Evolutionary conservation across 2,888 invertebrate species (phyloP), one percentile per base, ranked within the genome.

Genomic region (Ferdinandea cuprea): DNA sequence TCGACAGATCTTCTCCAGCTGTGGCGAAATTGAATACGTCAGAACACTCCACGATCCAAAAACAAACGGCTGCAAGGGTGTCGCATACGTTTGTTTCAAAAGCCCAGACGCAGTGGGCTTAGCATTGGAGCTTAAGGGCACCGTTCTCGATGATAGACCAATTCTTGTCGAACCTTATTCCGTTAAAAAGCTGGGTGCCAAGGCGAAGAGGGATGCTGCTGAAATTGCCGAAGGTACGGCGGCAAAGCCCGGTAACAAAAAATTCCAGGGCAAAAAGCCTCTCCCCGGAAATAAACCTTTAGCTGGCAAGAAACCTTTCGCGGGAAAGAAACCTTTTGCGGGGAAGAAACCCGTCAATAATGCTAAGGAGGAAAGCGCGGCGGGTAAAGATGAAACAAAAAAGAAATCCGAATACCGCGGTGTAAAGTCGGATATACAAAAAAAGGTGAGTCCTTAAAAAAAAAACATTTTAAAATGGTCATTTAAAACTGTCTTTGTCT

Each of bases 1-100:
- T 6, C 88, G 88, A 13, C 89, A 90, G 56, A 88, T 90, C 42
- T 91, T 91, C 72, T 89, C 88, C 2, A 89, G 87, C 66, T 91
- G 91, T 63, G 91, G 91, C 0, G 89, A 90, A 66, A 88, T 91
- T 17, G 89, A 91, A 21, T 91, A 91, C 68, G 87, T 91, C 11
- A 88, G 91, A 2, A 89, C 89, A 35, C 52, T 91, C 2, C 87
- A 88, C 21, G 86, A 86, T 5, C 2, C 35, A 9, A 88, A 88
- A 0, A 87, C 87, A 0, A 88, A 88, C 42, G 91, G 91, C 3
- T 91, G 91, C 85, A 90, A 89, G 35, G 90, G 90, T 3, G 88
- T 89, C 1, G 91, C 89, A 0, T 91, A 88, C 80, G 89, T 91
- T 9, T 89, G 90, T 50, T 91, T 91, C 77, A 88, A 90, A 63